Evolutionary conservation across 2,113 vertebrate species (phyloP).

Genomic region (Hypomesus transpacificus): DNA sequence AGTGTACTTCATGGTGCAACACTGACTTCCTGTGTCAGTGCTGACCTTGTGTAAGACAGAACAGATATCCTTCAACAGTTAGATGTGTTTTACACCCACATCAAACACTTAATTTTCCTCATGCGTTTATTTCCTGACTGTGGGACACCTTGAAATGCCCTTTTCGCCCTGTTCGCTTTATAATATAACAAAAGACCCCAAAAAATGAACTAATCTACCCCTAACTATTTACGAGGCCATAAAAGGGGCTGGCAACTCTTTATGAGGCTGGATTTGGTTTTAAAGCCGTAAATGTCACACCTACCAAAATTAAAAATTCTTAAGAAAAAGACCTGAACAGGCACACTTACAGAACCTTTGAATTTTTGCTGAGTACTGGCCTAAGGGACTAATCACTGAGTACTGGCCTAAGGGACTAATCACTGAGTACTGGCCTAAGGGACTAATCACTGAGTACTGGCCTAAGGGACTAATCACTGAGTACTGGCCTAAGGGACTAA

Average conservation of each 20-base stretch:
- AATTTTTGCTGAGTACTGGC: conserved; percentile 6
- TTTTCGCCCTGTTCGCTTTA: conserved; percentile 40
- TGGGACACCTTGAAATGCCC: conserved; percentile 50
- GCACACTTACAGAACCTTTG: conserved; percentile 13
- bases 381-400: too few relatives aligned
- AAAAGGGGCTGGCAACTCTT: conserved; percentile 50
- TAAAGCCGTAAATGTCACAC: conserved; percentile 67
- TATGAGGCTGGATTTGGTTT: conserved; percentile 50
- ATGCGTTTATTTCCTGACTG: conserved; percentile 55
- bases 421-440: not conserved
- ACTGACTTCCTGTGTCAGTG: not conserved
- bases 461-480: not conserved
- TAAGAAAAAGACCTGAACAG: conserved; percentile 41
- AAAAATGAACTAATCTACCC: conserved; percentile 47
- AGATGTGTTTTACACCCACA: conserved; percentile 42
- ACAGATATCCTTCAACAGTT: conserved; percentile 25
- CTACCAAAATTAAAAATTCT: conserved; percentile 69
- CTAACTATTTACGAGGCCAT: conserved; percentile 59
- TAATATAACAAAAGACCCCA: conserved; percentile 34
- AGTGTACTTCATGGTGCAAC: not conserved
- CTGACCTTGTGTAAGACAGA: not conserved
- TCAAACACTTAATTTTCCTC: conserved; percentile 50
- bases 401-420: too few relatives aligned
- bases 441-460: not conserved
- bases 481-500: too few relatives aligned